A percentile compares a stretch with the other conserved stretches of the same genome.
Conservation (phyloP, 2,797 vertebrate genomes). For the Oryzias sinensis region DNA sequence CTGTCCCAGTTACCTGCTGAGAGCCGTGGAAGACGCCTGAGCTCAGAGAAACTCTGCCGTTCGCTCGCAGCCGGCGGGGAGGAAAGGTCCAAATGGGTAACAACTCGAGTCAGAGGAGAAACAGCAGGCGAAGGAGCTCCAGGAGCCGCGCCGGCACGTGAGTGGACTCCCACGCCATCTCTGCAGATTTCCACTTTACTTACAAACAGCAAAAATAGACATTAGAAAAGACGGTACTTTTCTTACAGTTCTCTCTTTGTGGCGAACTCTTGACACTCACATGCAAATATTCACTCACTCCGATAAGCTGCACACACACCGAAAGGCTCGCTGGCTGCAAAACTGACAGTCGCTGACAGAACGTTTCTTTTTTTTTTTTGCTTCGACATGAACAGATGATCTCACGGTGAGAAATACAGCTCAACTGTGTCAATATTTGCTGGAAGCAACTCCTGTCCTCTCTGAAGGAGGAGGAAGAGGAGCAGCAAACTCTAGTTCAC, state of each 20-base stretch:
- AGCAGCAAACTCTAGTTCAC: slow-evolving; percentile 6
- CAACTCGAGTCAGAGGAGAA: slow-evolving; percentile 60
- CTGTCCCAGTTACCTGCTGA: slow-evolving; percentile 36
- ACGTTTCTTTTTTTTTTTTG: background rate
- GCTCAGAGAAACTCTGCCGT: slow-evolving; percentile 3
- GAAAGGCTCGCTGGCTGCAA: slow-evolving; percentile 22
- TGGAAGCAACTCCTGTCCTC: slow-evolving; percentile 21
- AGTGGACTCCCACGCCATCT: slow-evolving; percentile 37
- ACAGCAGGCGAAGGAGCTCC: slow-evolving; percentile 22
- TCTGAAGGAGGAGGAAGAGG: slow-evolving; percentile 8
- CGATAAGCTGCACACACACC: slow-evolving; percentile 39
- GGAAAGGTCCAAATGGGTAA: slow-evolving; percentile 59
- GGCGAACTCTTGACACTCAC: slow-evolving; percentile 23
- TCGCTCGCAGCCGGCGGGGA: background rate
- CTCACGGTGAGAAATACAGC: slow-evolving; percentile 56
- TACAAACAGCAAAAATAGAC: background rate
- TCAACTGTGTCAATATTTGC: slow-evolving; percentile 59
- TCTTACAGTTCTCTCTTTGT: no score
- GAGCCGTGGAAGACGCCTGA: slow-evolving; percentile 10
- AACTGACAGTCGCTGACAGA: slow-evolving; percentile 3
- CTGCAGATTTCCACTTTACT: background rate
- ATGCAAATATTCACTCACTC: slow-evolving; percentile 68
- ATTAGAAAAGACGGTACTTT: background rate
- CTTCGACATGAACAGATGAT: slow-evolving; percentile 28
- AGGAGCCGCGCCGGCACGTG: slow-evolving; percentile 49